Percentiles rank a stretch among this genome's conserved stretches.
phyloP scores from a whole-genome alignment of 2,113 vertebrate genomes.

The Calidris pugnax region DNA sequence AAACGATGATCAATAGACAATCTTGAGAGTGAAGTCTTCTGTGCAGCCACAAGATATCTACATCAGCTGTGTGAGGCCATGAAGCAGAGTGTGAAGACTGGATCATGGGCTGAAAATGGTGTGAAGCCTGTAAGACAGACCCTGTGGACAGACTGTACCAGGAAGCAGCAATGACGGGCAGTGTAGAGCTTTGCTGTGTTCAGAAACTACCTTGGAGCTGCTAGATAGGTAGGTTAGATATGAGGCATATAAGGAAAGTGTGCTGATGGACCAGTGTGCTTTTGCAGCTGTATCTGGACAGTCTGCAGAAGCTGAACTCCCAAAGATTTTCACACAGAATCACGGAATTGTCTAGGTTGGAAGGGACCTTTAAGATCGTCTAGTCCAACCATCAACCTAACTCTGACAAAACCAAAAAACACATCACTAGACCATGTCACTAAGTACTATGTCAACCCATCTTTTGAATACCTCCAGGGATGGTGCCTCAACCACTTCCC shows the following conservation, averaged over 20 bases:
- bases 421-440: too few relatives aligned
- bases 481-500: too few relatives aligned
- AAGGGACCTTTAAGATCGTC: too few relatives aligned
- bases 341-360: too few relatives aligned
- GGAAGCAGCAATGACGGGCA: background rate
- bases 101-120: background rate
- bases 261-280: background rate
- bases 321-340: background rate
- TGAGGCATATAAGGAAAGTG: background rate
- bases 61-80: background rate
- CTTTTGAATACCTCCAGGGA: too few relatives aligned
- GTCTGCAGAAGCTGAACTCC: background rate
- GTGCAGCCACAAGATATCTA: background rate
- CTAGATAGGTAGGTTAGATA: background rate
- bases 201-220: background rate
- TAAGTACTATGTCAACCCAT: too few relatives aligned
- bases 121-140: fast-evolving
- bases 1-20: background rate
- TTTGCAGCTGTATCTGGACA: background rate
- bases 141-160: background rate
- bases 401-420: too few relatives aligned
- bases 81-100: background rate
- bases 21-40: background rate
- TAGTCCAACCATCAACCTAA: too few relatives aligned
- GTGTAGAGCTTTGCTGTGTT: background rate